Base-by-base conservation (phyloP, 2,113 vertebrate genomes). In the Pomatorhinus ruficollis region DNA sequence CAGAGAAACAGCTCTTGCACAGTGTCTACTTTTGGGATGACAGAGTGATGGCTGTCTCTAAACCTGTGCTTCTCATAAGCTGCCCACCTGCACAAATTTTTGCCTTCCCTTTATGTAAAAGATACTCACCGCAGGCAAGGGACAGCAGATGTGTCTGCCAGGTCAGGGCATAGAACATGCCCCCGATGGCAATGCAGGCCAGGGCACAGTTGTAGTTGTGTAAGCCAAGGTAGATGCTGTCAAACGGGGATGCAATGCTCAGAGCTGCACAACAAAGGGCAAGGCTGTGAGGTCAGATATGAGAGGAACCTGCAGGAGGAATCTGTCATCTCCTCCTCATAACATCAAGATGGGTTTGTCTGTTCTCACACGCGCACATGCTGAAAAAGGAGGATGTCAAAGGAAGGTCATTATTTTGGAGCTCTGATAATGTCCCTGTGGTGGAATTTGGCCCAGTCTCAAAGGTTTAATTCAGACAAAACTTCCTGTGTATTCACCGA, bases 131-230 rank as follows among this genome's bases (percentile, higher is more conserved):
- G 49, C 99, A 99, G 40, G 98, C 88, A 27, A 99, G 95, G 3
- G 99, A 98, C 75, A 99, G 97, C 80, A 99, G 76, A 76, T 99
- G 99, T 10, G 98, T 98, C 97, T 99, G 99, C 99, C 99, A 99
- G 65, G 99, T 99, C 60, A 99, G 98, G 12, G 98, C 99, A 0
- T 99, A 99, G 97, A 99, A 99, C 99, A 99, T 99, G 71, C 99
- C 99, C 37, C 99, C 99, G 0, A 98, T 96, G 0, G 99, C 99
- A 3, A 98, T 98, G 95, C 99, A 99, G 3, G 99, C 99, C 7
- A 99, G 97, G 31, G 99, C 99, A 2, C 98, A 98, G 97, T 99
- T 99, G 97, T 99, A 99, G 56, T 99, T 99, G 98, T 99, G 99
- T 42, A 99, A 97, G 40, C 99, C 99, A 59, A 98, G 96, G 93